phyloP scores from a whole-genome alignment of 2,888 invertebrate genomes.

The Parnassius apollo region DNA sequence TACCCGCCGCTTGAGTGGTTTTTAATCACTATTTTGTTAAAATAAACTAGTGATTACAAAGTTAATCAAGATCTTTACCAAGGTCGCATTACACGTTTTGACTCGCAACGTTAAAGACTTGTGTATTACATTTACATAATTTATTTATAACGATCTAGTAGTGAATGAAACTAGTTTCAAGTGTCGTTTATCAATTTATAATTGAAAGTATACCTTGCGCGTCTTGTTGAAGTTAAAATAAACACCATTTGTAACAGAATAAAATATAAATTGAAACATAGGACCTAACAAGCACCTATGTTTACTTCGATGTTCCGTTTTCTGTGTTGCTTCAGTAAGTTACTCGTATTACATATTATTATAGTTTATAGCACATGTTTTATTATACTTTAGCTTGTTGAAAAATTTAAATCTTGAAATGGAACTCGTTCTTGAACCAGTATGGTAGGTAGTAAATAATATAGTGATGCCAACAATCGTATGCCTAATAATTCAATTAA shows the following conservation, averaged over 20 bases:
- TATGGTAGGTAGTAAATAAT: too few relatives aligned
- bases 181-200: constrained; percentile 37
- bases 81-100: constrained; percentile 44
- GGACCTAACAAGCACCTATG: neutral
- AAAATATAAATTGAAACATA: neutral
- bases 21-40: constrained; percentile 13
- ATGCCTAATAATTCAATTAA: too few relatives aligned
- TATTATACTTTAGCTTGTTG: too few relatives aligned
- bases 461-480: too few relatives aligned
- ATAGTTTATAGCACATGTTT: too few relatives aligned
- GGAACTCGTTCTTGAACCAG: too few relatives aligned
- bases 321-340: constrained; percentile 22
- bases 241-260: constrained; percentile 20
- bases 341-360: neutral
- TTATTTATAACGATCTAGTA: constrained; percentile 28
- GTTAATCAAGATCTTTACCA: constrained; percentile 32
- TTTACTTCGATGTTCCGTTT: constrained; percentile 12
- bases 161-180: constrained; percentile 39
- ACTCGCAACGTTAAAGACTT: constrained; percentile 33
- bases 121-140: constrained; percentile 34
- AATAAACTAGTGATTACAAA: constrained; percentile 14
- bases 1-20: constrained; percentile 13
- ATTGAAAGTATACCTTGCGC: constrained; percentile 46
- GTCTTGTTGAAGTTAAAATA: constrained; percentile 39
- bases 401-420: too few relatives aligned